These are phyloP conservation scores for Paedocypris micromegethes DNA, from an alignment of 2,797 vertebrate species.

Conservation along the genomic window DNA sequence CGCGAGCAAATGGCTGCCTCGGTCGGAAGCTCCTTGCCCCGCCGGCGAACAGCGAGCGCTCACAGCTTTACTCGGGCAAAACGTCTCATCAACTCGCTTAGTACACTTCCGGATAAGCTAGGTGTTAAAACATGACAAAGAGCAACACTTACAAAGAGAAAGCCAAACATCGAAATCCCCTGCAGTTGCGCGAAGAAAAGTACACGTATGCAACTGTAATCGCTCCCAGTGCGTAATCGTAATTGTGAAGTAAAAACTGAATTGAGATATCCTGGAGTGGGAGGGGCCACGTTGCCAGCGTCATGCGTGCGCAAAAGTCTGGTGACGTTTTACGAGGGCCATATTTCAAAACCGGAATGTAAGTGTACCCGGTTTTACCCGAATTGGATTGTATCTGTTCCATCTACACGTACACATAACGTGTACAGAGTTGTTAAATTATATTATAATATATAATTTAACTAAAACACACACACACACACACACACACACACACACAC, in stretches of 20 bases:
- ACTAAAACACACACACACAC: no score
- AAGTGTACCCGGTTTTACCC: no score
- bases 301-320: slow-evolving; percentile 64
- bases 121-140: not conserved
- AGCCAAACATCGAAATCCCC: slow-evolving; percentile 81
- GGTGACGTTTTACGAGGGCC: slow-evolving; percentile 48
- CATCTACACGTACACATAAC: no score
- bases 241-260: slow-evolving; percentile 68
- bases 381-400: no score
- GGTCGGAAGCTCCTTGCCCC: slow-evolving; percentile 17
- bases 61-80: slow-evolving; percentile 1
- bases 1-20: slow-evolving; percentile 35
- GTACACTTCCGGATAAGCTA: not conserved
- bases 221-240: slow-evolving; percentile 60
- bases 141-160: slow-evolving; percentile 72
- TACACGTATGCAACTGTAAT: slow-evolving; percentile 62
- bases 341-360: not conserved
- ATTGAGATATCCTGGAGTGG: slow-evolving; percentile 41
- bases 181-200: slow-evolving; percentile 72
- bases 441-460: no score
- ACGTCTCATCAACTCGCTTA: not conserved
- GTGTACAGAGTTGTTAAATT: no score
- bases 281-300: slow-evolving; percentile 45
- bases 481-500: no score
- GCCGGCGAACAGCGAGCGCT: slow-evolving; percentile 18